These are phyloP conservation scores for Glossosoma conforme DNA, from an alignment of 1,140 invertebrate genomes.

Conservation along the genomic window DNA sequence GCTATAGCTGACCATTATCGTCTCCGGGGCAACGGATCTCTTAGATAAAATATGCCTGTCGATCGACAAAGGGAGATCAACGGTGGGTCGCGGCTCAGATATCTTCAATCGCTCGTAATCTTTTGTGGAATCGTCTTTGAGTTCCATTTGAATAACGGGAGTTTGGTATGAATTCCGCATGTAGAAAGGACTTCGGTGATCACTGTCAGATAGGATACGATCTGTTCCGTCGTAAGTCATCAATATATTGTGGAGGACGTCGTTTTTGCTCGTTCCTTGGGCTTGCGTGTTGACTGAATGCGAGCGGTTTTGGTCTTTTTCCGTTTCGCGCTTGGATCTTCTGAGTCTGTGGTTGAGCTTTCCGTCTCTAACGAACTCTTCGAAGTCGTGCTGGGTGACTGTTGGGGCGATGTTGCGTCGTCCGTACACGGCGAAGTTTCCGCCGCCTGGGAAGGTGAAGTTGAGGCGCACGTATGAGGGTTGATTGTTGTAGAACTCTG, in stretches of 20 bases:
- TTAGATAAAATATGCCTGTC: constrained; percentile 56
- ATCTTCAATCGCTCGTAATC: constrained; percentile 30
- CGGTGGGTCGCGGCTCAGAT: constrained; percentile 36
- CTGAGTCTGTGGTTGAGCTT: constrained; percentile 70
- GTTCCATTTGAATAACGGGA: constrained; percentile 1
- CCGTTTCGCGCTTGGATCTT: constrained; percentile 43
- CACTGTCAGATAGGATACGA: constrained; percentile 44
- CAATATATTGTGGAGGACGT: constrained; percentile 50
- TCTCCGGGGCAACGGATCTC: constrained; percentile 52
- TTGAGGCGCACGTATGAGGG: constrained; percentile 85
- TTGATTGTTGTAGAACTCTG: constrained; percentile 83
- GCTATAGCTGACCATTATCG: constrained; percentile 76
- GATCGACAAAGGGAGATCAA: constrained; percentile 40
- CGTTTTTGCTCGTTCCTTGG: constrained; percentile 34
- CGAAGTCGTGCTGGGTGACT: constrained; percentile 93
- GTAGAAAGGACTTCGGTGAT: constrained; percentile 35
- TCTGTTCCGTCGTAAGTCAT: constrained; percentile 45
- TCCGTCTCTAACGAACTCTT: constrained; percentile 83
- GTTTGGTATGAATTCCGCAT: constrained; percentile 21
- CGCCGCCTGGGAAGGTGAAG: constrained; percentile 82
- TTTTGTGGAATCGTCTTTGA: constrained; percentile 15
- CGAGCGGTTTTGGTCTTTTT: constrained; percentile 31
- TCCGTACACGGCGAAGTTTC: constrained; percentile 91
- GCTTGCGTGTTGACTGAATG: constrained; percentile 23
- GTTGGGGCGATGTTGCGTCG: constrained; percentile 87